phyloP scores from a whole-genome alignment of 2,113 vertebrate genomes.

The Phaethon lepturus region DNA sequence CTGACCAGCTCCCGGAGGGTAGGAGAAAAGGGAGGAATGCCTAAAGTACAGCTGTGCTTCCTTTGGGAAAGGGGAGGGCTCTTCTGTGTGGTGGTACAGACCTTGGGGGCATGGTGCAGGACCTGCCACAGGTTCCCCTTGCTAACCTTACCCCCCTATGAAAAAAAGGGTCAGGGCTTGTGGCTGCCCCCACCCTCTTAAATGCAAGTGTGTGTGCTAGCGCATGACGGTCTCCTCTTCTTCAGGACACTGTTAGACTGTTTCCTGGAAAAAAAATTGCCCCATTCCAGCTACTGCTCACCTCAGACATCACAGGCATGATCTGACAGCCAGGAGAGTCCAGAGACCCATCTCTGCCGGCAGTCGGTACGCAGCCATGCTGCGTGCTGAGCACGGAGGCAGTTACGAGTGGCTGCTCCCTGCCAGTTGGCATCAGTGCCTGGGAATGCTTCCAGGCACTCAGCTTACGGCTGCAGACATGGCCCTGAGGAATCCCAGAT shows the following conservation, averaged over 20 bases:
- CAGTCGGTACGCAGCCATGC: background rate
- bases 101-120: accelerated
- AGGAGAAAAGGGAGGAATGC: background rate
- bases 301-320: background rate
- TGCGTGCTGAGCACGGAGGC: background rate
- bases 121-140: background rate
- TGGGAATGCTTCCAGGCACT: background rate
- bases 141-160: background rate
- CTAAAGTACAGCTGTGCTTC: background rate
- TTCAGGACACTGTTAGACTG: background rate
- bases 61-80: background rate
- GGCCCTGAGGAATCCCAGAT: background rate
- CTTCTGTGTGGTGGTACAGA: background rate
- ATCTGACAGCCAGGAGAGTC: background rate
- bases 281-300: background rate
- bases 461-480: background rate
- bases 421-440: background rate
- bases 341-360: background rate
- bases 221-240: background rate
- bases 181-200: background rate
- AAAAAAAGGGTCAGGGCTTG: background rate
- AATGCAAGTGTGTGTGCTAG: background rate
- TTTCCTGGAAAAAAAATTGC: accelerated
- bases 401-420: background rate
- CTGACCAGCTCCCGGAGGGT: accelerated